Evolutionary conservation across 1,140 invertebrate species (phyloP).

Genomic region (Cheumatopsyche charites): DNA sequence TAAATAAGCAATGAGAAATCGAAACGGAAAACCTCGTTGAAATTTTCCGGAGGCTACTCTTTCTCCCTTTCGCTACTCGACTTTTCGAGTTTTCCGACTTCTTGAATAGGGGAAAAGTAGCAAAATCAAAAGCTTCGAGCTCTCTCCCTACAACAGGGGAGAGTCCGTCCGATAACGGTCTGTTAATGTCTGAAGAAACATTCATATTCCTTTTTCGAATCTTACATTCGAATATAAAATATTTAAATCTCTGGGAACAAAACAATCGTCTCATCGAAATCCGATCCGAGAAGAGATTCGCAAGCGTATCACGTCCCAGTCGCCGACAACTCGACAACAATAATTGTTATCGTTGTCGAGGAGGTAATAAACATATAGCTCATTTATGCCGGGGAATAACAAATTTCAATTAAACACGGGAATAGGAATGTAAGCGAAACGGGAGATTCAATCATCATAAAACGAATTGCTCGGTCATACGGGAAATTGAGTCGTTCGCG

Average conservation of each 20-base stretch:
- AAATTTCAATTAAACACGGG: slow-evolving; percentile 22
- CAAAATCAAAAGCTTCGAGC: slow-evolving; percentile 16
- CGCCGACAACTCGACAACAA: neutral
- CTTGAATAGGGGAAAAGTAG: slow-evolving; percentile 13
- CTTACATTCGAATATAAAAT: too few species aligned
- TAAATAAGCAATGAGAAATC: too few species aligned
- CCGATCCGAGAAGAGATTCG: neutral
- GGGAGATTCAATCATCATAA: slow-evolving; percentile 25
- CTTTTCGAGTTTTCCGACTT: slow-evolving; percentile 1
- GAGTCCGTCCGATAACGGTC: slow-evolving; percentile 26
- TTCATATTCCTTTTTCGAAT: too few species aligned
- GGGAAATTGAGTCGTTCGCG: slow-evolving; percentile 20
- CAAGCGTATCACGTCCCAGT: neutral
- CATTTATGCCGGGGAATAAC: slow-evolving; percentile 12
- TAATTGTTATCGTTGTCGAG: slow-evolving; percentile 1
- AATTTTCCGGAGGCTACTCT: slow-evolving; percentile 25
- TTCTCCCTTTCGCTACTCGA: too few species aligned
- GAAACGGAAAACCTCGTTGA: neutral
- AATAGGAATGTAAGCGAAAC: slow-evolving; percentile 17
- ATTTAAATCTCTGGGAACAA: too few species aligned
- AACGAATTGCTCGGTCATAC: slow-evolving; percentile 27
- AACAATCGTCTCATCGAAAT: too few species aligned
- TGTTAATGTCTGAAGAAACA: slow-evolving; percentile 34
- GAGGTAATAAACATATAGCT: slow-evolving; percentile 23
- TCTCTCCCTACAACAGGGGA: slow-evolving; percentile 17